Conservation (phyloP, 2,888 invertebrate genomes). For the Aquatica leii region DNA sequence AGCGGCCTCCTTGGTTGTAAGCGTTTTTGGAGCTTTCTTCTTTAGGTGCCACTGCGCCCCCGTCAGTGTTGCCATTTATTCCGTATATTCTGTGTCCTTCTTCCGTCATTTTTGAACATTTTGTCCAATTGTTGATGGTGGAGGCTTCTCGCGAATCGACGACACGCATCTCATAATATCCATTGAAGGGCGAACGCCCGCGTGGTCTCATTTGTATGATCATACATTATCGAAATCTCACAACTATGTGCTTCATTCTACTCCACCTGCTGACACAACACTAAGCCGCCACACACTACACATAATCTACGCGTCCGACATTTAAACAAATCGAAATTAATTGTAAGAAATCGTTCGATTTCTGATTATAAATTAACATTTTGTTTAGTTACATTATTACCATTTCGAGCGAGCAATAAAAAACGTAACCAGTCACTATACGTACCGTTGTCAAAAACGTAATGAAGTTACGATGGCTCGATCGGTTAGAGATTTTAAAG, state of each 20-base stretch:
- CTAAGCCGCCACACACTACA: slow-evolving; percentile 47
- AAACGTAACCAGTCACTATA: slow-evolving; percentile 40
- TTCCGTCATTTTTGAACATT: slow-evolving; percentile 73
- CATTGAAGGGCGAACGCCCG: slow-evolving; percentile 59
- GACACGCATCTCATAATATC: slow-evolving; percentile 74
- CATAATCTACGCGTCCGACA: slow-evolving; percentile 48
- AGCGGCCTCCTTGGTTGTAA: slow-evolving; percentile 72
- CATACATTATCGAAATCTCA: slow-evolving; percentile 60
- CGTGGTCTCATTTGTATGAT: slow-evolving; percentile 63
- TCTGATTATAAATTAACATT: slow-evolving; percentile 43
- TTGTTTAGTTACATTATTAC: slow-evolving; percentile 13
- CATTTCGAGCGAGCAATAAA: slow-evolving; percentile 47
- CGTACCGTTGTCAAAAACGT: slow-evolving; percentile 55
- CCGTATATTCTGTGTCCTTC: slow-evolving; percentile 77
- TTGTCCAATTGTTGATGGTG: slow-evolving; percentile 74
- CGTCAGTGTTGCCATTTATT: slow-evolving; percentile 74
- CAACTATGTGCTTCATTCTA: slow-evolving; percentile 52
- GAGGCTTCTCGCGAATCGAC: slow-evolving; percentile 63
- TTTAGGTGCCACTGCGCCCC: slow-evolving; percentile 65
- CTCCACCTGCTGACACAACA: slow-evolving; percentile 59
- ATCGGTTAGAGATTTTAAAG: slow-evolving; percentile 47
- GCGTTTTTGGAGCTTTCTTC: slow-evolving; percentile 59
- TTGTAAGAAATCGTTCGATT: slow-evolving; percentile 43
- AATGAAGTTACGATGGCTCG: slow-evolving; percentile 58
- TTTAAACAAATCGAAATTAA: slow-evolving; percentile 42